Evolutionary conservation across 2,888 invertebrate species (phyloP).

Genomic region (Linyphia triangularis): DNA sequence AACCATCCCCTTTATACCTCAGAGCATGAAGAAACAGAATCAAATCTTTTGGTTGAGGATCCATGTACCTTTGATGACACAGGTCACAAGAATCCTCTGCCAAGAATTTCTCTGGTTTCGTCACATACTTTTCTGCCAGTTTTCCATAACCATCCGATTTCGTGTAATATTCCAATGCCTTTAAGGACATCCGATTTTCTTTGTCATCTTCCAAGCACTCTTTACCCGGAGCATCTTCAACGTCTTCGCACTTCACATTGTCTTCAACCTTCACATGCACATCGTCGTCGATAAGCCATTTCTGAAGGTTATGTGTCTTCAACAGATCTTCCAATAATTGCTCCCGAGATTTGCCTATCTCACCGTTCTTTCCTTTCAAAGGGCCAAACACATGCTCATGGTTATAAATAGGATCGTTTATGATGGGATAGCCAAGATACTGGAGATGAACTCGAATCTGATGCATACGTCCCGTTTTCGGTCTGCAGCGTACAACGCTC

Average conservation of each 20-base stretch:
- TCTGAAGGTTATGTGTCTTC: slow-evolving; percentile 95
- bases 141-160: slow-evolving; percentile 59
- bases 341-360: slow-evolving; percentile 92
- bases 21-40: slow-evolving; percentile 96
- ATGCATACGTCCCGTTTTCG: slow-evolving; percentile 98
- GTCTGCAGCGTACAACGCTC: slow-evolving; percentile 96
- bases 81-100: slow-evolving; percentile 94
- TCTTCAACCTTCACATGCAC: neutral
- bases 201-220: neutral
- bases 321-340: slow-evolving; percentile 86
- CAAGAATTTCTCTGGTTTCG: slow-evolving; percentile 86
- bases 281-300: slow-evolving; percentile 85
- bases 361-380: slow-evolving; percentile 91
- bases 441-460: slow-evolving; percentile 99
- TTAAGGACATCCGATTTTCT: slow-evolving; percentile 41
- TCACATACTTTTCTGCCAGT: slow-evolving; percentile 81
- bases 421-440: slow-evolving; percentile 97
- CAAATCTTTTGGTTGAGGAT: slow-evolving; percentile 93
- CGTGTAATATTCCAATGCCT: slow-evolving; percentile 63
- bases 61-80: slow-evolving; percentile 93
- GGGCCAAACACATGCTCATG: slow-evolving; percentile 94
- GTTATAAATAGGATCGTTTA: slow-evolving; percentile 98
- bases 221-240: neutral
- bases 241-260: neutral
- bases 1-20: slow-evolving; percentile 89